Conservation (phyloP, 2,888 invertebrate genomes). For the Lottia gigantea region DNA sequence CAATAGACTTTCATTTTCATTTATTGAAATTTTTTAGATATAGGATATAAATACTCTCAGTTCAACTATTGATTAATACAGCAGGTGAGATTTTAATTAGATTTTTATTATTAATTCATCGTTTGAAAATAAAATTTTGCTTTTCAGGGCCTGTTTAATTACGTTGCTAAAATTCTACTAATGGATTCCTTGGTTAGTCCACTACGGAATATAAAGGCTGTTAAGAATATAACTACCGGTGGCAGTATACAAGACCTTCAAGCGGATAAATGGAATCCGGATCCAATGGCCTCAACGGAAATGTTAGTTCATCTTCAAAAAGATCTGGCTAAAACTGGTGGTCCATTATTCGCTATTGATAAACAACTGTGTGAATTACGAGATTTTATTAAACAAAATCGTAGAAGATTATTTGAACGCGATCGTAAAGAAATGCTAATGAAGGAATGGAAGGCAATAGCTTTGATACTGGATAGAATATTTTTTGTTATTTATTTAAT, state of each 20-base stretch:
- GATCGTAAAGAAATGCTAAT: slow-evolving; percentile 57
- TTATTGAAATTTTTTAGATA: too few species aligned
- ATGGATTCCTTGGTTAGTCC: slow-evolving; percentile 35
- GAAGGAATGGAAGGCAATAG: slow-evolving; percentile 65
- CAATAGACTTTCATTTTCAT: too few species aligned
- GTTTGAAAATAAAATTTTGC: not conserved
- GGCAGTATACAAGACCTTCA: slow-evolving; percentile 27
- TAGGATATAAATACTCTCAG: too few species aligned
- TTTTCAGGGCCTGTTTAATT: slow-evolving; percentile 25
- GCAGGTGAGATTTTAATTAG: too few species aligned
- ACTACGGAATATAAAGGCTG: slow-evolving; percentile 13
- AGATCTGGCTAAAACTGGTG: slow-evolving; percentile 20
- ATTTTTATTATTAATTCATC: too few species aligned
- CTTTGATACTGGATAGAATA: slow-evolving; percentile 62
- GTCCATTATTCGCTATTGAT: slow-evolving; percentile 47
- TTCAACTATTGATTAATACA: too few species aligned
- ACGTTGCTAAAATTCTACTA: slow-evolving; percentile 26
- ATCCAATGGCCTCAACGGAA: slow-evolving; percentile 20
- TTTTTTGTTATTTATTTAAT: slow-evolving; percentile 63
- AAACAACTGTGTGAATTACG: slow-evolving; percentile 47
- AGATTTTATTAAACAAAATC: slow-evolving; percentile 46
- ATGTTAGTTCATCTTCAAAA: slow-evolving; percentile 16
- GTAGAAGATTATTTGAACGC: slow-evolving; percentile 54
- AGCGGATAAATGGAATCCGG: slow-evolving; percentile 39
- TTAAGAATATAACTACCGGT: not conserved